A percentile compares a stretch with the other conserved stretches of the same genome.
Evolutionary conservation across 1,140 invertebrate genomes (phyloP).

Genomic region (Oryzaephilus surinamensis): DNA sequence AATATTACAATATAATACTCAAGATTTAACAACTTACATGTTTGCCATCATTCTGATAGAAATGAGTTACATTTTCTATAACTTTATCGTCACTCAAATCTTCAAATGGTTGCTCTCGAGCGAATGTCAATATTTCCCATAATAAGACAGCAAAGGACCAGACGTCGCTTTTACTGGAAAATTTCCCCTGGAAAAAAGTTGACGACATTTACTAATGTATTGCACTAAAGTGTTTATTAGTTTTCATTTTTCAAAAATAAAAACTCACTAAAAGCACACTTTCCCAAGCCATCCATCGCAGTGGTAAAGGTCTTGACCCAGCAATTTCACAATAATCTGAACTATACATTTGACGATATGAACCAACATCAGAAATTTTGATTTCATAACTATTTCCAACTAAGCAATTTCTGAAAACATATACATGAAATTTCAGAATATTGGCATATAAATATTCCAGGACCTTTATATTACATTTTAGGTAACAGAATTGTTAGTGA

Average conservation of each 20-base stretch:
- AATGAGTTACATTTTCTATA: constrained; percentile 63
- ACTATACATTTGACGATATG: constrained; percentile 53
- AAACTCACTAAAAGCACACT: constrained; percentile 52
- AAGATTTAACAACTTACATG: constrained; percentile 38
- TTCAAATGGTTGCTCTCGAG: constrained; percentile 71
- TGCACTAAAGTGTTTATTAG: too few relatives aligned
- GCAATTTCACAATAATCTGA: constrained; percentile 60
- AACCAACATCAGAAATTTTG: constrained; percentile 68
- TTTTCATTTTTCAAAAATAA: too few relatives aligned
- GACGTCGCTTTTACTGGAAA: constrained; percentile 76
- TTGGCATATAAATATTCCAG: too few relatives aligned
- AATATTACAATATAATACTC: background rate
- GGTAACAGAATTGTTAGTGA: too few relatives aligned
- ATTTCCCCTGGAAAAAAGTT: constrained; percentile 52
- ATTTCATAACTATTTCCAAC: constrained; percentile 57
- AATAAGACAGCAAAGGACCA: constrained; percentile 84
- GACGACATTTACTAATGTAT: too few relatives aligned
- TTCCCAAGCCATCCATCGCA: constrained; percentile 65
- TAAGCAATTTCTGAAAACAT: constrained; percentile 62
- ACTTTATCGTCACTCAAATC: constrained; percentile 68
- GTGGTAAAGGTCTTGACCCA: constrained; percentile 42
- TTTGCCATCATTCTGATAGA: constrained; percentile 55
- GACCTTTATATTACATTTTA: too few relatives aligned
- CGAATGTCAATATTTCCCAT: constrained; percentile 84
- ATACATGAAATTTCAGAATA: too few relatives aligned